phyloP scores from a whole-genome alignment of 2,113 vertebrate genomes.

The Mormyrus iriodes region DNA sequence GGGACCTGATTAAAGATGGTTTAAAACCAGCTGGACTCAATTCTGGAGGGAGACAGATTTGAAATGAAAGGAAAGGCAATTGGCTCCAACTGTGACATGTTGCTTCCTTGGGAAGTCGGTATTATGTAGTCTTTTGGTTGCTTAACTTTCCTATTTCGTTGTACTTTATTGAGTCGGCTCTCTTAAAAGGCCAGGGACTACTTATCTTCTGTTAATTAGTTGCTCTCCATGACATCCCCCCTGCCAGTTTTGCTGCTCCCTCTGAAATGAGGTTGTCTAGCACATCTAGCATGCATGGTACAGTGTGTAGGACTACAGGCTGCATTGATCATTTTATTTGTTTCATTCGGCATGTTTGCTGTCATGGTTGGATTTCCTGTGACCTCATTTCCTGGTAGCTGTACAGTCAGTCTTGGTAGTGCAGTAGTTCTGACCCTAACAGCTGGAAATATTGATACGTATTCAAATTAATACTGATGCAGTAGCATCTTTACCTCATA shows the following conservation, averaged over 20 bases:
- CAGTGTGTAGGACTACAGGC: background rate
- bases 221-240: background rate
- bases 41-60: background rate
- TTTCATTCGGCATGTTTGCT: background rate
- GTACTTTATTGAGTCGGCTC: background rate
- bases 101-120: background rate
- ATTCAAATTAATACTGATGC: background rate
- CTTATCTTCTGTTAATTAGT: background rate
- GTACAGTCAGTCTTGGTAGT: background rate
- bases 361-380: background rate
- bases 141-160: background rate
- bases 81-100: slow-evolving; percentile 4
- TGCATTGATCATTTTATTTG: background rate
- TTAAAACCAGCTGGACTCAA: slow-evolving; percentile 6
- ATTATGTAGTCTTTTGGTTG: background rate
- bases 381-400: background rate
- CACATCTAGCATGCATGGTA: background rate
- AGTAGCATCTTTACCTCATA: background rate
- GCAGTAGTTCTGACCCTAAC: background rate
- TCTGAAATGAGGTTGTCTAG: background rate
- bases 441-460: background rate
- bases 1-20: background rate
- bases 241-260: background rate
- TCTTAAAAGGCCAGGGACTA: background rate
- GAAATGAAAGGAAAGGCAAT: slow-evolving; percentile 3